These are phyloP conservation scores for Neogale vison DNA, from an alignment of 2,113 vertebrate species.

Conservation along the genomic window DNA sequence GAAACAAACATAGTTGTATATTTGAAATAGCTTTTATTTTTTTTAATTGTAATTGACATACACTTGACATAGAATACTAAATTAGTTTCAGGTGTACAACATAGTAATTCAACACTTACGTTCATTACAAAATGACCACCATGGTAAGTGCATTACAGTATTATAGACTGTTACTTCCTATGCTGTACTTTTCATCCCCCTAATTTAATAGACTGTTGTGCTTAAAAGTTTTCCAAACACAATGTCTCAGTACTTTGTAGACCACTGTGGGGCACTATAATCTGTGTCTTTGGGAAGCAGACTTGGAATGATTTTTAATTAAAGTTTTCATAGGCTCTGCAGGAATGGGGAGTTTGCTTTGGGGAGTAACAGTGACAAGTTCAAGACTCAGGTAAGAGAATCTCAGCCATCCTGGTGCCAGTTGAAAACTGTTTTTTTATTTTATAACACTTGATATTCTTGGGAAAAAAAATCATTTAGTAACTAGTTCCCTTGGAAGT, in stretches of 20 bases:
- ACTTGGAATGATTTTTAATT: neutral
- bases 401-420: neutral
- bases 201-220: neutral
- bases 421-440: neutral
- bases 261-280: neutral
- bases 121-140: neutral
- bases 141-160: neutral
- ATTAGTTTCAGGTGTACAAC: neutral
- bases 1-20: neutral
- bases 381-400: neutral
- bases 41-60: neutral
- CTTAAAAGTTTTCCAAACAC: neutral
- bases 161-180: neutral
- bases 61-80: neutral
- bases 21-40: neutral
- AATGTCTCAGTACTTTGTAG: neutral
- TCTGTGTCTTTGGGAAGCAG: neutral
- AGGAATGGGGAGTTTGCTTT: neutral
- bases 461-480: neutral
- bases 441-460: neutral
- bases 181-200: neutral
- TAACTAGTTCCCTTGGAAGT: neutral
- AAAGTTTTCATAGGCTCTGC: slow-evolving; percentile 8
- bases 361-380: neutral
- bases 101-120: neutral